Evolutionary conservation across 2,888 invertebrate genomes (phyloP).

Genomic region (Agrochola lychnidis): DNA sequence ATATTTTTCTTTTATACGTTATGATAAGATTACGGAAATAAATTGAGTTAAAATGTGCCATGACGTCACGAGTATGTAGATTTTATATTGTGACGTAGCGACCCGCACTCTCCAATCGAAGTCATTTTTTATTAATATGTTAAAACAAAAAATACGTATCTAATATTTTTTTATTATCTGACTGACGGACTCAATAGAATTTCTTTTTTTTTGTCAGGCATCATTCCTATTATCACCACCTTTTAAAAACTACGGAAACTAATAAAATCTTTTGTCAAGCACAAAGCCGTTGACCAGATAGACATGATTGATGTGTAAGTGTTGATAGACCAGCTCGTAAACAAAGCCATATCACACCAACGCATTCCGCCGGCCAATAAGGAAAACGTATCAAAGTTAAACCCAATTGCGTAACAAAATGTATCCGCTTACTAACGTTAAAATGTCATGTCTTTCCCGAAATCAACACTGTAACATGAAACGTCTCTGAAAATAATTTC

Average conservation of each 20-base stretch:
- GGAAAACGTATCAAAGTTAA: slow-evolving; percentile 65
- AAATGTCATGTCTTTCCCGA: slow-evolving; percentile 63
- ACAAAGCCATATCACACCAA: slow-evolving; percentile 43
- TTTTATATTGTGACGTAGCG: too few relatives aligned
- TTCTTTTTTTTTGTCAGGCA: too few relatives aligned
- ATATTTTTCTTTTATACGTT: too few relatives aligned
- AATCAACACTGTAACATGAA: slow-evolving; percentile 71
- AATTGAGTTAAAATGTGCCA: too few relatives aligned
- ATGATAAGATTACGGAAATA: too few relatives aligned
- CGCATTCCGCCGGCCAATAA: slow-evolving; percentile 55
- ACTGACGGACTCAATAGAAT: too few relatives aligned
- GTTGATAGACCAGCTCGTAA: slow-evolving; percentile 56
- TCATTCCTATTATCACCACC: neutral
- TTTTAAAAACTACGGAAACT: neutral
- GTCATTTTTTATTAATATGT: too few relatives aligned
- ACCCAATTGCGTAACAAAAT: slow-evolving; percentile 61
- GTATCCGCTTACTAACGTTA: slow-evolving; percentile 56
- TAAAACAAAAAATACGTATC: too few relatives aligned
- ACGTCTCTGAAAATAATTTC: slow-evolving; percentile 77
- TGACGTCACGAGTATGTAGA: too few relatives aligned
- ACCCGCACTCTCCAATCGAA: too few relatives aligned
- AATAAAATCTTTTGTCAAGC: slow-evolving; percentile 1
- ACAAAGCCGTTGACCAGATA: slow-evolving; percentile 4
- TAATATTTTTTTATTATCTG: too few relatives aligned
- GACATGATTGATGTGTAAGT: slow-evolving; percentile 47